Conservation (phyloP, 1,140 invertebrate species). For the Lepidostoma basale region DNA sequence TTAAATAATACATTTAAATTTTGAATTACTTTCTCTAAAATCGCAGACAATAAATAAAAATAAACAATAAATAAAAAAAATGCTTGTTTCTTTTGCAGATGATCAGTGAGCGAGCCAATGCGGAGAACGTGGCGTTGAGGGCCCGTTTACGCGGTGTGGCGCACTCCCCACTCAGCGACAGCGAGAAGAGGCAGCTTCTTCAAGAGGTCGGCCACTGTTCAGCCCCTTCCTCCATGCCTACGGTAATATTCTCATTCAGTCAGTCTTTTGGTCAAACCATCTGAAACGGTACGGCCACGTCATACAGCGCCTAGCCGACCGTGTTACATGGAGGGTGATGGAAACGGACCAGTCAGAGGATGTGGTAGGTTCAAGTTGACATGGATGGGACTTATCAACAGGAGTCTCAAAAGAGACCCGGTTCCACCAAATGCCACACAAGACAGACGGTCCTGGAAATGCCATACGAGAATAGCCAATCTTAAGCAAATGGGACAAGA, state of each 20-base stretch:
- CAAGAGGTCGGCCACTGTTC: conserved; percentile 69
- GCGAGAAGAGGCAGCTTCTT: conserved; percentile 77
- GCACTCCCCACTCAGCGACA: conserved; percentile 80
- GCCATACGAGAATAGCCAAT: no score
- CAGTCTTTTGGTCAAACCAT: no score
- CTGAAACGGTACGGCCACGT: no score
- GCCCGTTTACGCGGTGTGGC: conserved; percentile 76
- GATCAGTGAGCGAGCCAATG: conserved; percentile 68
- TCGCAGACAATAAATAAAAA: background rate
- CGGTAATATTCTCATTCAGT: conserved; percentile 27
- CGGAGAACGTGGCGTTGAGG: conserved; percentile 76
- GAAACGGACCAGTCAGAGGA: no score
- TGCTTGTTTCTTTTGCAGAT: conserved; percentile 49
- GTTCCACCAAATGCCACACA: no score
- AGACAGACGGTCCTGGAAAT: no score
- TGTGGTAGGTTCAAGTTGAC: no score
- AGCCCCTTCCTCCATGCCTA: conserved; percentile 54
- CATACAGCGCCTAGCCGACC: no score
- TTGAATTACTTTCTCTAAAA: background rate
- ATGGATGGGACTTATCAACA: no score
- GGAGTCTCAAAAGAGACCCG: no score
- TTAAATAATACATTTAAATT: background rate
- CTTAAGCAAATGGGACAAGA: no score
- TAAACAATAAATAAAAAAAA: background rate
- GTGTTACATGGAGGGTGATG: no score